Evolutionary conservation across 2,113 vertebrate genomes (phyloP), one percentile per base, ranked within the genome.

Genomic region (Tonatia bakeri): DNA sequence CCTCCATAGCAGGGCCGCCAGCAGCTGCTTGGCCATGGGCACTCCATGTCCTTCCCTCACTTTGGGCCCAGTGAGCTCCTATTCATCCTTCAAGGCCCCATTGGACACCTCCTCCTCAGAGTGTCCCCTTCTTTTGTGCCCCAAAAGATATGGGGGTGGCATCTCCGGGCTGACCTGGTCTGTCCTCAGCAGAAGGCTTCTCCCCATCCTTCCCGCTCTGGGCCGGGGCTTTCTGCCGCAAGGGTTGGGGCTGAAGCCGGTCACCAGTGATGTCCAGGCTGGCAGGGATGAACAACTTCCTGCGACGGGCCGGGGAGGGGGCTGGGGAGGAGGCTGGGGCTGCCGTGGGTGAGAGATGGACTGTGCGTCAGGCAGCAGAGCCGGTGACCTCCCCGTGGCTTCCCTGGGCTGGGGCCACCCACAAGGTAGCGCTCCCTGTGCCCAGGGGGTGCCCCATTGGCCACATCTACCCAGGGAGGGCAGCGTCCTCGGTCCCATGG

Each of bases 271-370:
- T 4, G 3, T 94, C 92, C 5, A 98, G 88, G 56, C 45, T 92
- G 54, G 72, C 8, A 17, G 97, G 92, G 11, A 97, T 1, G 0
- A n/a, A 47, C 88, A 97, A 79, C 79, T 77, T 97, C 90, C 65
- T 97, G 61, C 87, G 96, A 19, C 0, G 26, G 16, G 56, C 19
- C 0, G 24, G 65, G 19, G 83, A 72, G 10, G 52, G 73, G 69
- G 54, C 24, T 0, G 7, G 56, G 47, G 86, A 93, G 19, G 90
- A 72, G 43, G 92, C 59, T 0, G 20, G 7, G 0, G 56, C 93
- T 96, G 84, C 47, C n/a, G 1, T 2, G 28, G 54, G 50, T 4
- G 10, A 26, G 64, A 36, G 85, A 83, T 4, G 36, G 22, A 89
- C 20, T 31, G 5, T 1, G 0, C 0, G 50, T 96, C 50, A 94